A percentile compares a stretch with the other conserved stretches of the same genome.
Conservation (phyloP, 2,113 vertebrate genomes). For the Paradisaea rubra region DNA sequence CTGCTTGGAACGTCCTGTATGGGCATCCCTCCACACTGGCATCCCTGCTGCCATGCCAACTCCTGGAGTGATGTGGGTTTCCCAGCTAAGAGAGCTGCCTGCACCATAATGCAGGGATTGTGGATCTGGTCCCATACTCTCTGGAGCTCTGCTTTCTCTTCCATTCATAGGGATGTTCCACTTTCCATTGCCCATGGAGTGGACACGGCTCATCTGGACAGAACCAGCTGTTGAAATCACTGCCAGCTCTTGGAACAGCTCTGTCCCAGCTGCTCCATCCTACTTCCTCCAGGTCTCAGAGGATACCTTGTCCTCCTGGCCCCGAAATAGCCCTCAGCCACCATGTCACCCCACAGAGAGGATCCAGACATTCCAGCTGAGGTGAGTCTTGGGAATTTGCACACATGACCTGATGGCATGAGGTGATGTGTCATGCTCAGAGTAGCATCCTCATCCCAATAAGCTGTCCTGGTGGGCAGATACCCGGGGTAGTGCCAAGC, state of each 20-base stretch:
- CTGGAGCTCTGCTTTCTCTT: not conserved
- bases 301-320: not conserved
- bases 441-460: not conserved
- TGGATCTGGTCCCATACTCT: not conserved
- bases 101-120: rapidly evolving
- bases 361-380: not conserved
- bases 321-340: rapidly evolving
- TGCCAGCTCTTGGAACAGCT: not conserved
- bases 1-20: not conserved
- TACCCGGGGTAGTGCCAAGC: rapidly evolving
- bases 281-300: not conserved
- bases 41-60: rapidly evolving
- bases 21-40: not conserved
- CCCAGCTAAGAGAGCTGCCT: not conserved
- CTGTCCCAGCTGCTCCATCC: not conserved
- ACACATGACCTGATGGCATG: not conserved
- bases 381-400: rapidly evolving
- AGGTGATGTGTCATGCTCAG: not conserved
- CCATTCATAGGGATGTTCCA: not conserved
- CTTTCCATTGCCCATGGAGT: not conserved
- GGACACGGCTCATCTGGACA: not conserved
- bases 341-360: not conserved
- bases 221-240: not conserved
- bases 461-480: not conserved
- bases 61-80: rapidly evolving